A percentile compares a stretch with the other conserved stretches of the same genome.
These are phyloP conservation scores for Gavia stellata DNA, from an alignment of 2,113 vertebrate genomes.

Conservation along the genomic window DNA sequence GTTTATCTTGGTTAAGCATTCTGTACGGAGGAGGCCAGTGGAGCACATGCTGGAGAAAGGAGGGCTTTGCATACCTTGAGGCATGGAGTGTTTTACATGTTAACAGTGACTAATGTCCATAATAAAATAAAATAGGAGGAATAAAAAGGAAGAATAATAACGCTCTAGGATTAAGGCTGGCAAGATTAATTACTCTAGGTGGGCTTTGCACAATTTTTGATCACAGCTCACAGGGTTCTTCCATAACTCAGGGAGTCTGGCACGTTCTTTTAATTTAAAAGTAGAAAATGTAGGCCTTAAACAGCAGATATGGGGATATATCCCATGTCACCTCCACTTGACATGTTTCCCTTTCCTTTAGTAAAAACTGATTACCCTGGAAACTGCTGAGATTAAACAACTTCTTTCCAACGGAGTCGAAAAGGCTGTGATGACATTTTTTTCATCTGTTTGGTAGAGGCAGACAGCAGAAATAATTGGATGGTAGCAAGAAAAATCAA, in stretches of 20 bases:
- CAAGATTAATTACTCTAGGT: background rate
- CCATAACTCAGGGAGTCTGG: background rate
- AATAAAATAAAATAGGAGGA: background rate
- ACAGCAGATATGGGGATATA: background rate
- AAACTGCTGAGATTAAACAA: background rate
- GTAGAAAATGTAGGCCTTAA: background rate
- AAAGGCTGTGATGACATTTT: background rate
- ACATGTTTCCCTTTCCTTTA: background rate
- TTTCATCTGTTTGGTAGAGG: background rate
- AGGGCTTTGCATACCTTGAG: background rate
- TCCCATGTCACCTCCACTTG: background rate
- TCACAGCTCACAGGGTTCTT: background rate
- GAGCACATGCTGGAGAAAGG: background rate
- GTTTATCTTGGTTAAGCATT: background rate
- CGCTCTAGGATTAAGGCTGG: background rate
- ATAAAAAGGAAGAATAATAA: background rate
- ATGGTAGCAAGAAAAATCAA: background rate
- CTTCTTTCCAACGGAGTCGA: background rate
- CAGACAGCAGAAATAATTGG: background rate
- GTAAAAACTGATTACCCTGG: background rate
- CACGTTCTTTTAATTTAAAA: background rate
- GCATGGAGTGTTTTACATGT: background rate
- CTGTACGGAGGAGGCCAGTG: background rate
- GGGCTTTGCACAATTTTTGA: background rate
- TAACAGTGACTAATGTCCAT: background rate